A percentile compares a stretch with the other conserved stretches of the same genome.
These are phyloP conservation scores for Ciconia nigra DNA, from an alignment of 2,797 vertebrate genomes.

Conservation along the genomic window DNA sequence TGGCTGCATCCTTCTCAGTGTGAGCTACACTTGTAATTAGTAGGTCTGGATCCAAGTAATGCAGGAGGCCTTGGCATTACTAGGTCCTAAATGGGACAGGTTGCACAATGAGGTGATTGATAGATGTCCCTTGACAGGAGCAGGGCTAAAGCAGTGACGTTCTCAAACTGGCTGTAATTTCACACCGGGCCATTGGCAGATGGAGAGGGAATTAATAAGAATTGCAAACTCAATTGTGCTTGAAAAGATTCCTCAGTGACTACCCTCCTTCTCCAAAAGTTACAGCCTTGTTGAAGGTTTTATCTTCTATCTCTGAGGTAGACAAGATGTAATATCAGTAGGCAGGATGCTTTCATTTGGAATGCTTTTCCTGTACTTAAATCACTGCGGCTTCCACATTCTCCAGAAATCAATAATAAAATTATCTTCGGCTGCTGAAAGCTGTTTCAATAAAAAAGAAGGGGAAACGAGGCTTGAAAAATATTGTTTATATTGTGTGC, in stretches of 20 bases:
- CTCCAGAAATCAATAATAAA: neutral
- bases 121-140: conserved; percentile 44
- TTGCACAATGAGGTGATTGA: conserved; percentile 23
- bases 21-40: neutral
- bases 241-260: conserved; percentile 12
- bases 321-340: neutral
- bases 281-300: neutral
- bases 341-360: conserved; percentile 3
- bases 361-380: neutral
- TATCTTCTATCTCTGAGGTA: neutral
- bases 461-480: conserved; percentile 14
- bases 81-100: neutral
- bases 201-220: conserved; percentile 10
- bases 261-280: neutral
- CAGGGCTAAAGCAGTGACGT: conserved; percentile 9
- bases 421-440: neutral
- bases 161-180: conserved; percentile 69
- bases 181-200: conserved; percentile 2
- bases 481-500: neutral
- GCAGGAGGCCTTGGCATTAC: conserved; percentile 14
- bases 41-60: conserved; percentile 1
- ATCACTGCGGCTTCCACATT: neutral
- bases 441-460: neutral
- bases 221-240: conserved; percentile 15
- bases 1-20: neutral